These are phyloP conservation scores for Onthophagus sagittarius DNA, from an alignment of 2,888 invertebrate genomes.

Conservation along the genomic window DNA sequence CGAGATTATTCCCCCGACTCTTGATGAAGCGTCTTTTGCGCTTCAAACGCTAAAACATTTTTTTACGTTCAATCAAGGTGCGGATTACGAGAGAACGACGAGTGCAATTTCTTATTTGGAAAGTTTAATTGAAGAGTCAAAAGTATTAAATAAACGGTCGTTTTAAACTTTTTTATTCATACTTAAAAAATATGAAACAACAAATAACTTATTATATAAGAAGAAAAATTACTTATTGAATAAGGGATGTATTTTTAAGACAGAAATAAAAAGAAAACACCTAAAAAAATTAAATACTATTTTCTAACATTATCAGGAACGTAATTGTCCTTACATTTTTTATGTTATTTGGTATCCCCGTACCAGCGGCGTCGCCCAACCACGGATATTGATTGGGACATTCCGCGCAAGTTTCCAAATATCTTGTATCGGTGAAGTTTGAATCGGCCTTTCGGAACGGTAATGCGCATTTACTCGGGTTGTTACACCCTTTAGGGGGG, in stretches of 20 bases:
- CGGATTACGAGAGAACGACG: no score
- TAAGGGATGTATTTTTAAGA: background rate
- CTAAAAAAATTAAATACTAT: slow-evolving; percentile 17
- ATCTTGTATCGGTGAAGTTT: slow-evolving; percentile 77
- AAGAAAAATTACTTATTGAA: background rate
- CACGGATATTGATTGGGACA: slow-evolving; percentile 85
- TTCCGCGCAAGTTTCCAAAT: slow-evolving; percentile 82
- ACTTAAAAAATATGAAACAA: background rate
- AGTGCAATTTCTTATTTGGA: no score
- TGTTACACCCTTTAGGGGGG: slow-evolving; percentile 73
- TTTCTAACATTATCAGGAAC: slow-evolving; percentile 63
- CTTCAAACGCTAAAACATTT: no score
- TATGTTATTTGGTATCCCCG: slow-evolving; percentile 72
- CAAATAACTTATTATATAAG: background rate
- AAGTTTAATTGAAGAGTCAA: no score
- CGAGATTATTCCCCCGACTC: no score
- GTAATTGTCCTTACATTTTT: slow-evolving; percentile 81
- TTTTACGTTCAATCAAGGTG: no score
- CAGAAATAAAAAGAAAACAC: background rate
- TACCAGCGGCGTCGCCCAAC: slow-evolving; percentile 83
- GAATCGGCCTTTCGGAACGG: slow-evolving; percentile 71
- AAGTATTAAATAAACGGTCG: no score
- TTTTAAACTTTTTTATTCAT: no score
- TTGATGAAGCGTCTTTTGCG: no score
- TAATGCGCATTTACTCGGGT: slow-evolving; percentile 79